Base-by-base conservation (phyloP, 2,797 vertebrate genomes). In the Spheniscus humboldti region DNA sequence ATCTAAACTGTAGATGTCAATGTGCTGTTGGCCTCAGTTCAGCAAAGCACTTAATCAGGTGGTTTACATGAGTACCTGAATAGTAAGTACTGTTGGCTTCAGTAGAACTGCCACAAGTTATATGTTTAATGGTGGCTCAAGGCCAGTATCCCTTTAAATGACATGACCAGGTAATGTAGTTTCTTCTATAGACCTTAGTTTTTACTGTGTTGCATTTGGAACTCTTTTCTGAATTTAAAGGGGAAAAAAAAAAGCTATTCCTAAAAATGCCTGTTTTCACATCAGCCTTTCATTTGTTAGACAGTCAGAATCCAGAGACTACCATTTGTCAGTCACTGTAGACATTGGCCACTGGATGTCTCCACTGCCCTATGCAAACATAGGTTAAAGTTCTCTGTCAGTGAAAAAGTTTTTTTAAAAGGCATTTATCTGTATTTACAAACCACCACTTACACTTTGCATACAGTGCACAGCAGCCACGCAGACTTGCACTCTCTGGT, bases 311-410 rank as follows among this genome's bases (percentile, higher is more conserved):
- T 3, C 24, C 74, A 66, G 37, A 64, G 11, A 45, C 17, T 48
- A 30, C 27, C 43, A 71, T 27, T 9, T 69, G 33, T 69, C 86
- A 86, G 75, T 41, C 63, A 39, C 71, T 69, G 33, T 66, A 55
- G 43, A 33, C 22, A 23, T 2, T 68, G 79, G 66, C 97, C 96
- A 95, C 97, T 96, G 92, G 97, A 94, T 96, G 96, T 96, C 97
- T 94, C 96, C 93, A 94, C 87, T 73, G 81, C 31, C 56, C 89
- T 57, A 9, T 1, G 27, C 23, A 72, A 92, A 81, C 47, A 62
- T 1, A 59, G 35, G 57, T n/a, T 39, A 16, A 83, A 64, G 39
- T 4, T 67, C 62, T 39, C 35, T 4, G 41, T 9, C 52, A 23
- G 15, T 20, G 75, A 27, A 57, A 31, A 39, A 31, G 17, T 3